These are phyloP conservation scores for Acromyrmex heyeri DNA, from an alignment of 1,140 invertebrate species.

Conservation along the genomic window DNA sequence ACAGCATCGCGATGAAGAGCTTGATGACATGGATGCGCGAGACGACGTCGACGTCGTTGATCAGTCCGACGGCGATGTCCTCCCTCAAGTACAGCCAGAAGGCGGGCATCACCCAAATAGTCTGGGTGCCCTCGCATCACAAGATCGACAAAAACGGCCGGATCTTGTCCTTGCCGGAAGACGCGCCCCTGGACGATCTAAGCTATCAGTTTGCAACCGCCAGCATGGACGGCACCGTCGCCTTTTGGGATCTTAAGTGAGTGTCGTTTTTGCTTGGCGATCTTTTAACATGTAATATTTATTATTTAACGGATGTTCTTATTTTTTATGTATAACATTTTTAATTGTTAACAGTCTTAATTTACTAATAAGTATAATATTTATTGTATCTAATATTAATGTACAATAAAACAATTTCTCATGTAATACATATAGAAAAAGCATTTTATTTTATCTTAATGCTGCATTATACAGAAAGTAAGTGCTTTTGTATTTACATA, in stretches of 20 bases:
- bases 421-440: too few relatives aligned
- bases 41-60: constrained; percentile 86
- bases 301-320: background rate
- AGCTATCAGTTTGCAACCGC: constrained; percentile 89
- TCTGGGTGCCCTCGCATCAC: constrained; percentile 89
- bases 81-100: constrained; percentile 89
- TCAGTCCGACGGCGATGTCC: constrained; percentile 89
- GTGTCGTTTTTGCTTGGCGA: background rate
- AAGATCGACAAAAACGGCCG: constrained; percentile 88
- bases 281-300: background rate
- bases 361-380: background rate
- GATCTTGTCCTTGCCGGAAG: constrained; percentile 82
- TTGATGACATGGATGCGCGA: constrained; percentile 91
- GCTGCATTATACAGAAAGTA: too few relatives aligned
- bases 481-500: too few relatives aligned
- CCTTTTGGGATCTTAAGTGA: constrained; percentile 90
- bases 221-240: constrained; percentile 89
- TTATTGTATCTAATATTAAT: background rate
- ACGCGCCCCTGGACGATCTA: constrained; percentile 79
- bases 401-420: background rate
- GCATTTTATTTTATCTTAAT: too few relatives aligned
- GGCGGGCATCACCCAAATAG: constrained; percentile 88
- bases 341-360: background rate
- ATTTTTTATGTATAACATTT: background rate
- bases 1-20: constrained; percentile 88